Evolutionary conservation across 2,888 invertebrate species (phyloP).

Genomic region (Spodoptera exigua): DNA sequence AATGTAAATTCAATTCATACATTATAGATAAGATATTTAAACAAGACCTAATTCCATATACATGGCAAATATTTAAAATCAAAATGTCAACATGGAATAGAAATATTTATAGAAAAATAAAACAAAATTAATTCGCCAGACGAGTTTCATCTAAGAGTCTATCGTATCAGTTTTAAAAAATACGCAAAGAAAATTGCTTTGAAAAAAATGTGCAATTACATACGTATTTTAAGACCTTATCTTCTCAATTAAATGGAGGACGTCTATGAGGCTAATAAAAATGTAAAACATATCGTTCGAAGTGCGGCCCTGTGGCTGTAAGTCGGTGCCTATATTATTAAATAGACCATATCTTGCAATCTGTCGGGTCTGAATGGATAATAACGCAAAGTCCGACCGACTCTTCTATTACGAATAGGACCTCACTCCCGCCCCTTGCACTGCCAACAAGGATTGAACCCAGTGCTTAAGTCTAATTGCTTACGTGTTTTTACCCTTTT

Average conservation of each 20-base stretch:
- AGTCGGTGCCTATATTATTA: slow-evolving; percentile 75
- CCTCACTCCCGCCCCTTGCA: slow-evolving; percentile 71
- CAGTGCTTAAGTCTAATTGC: slow-evolving; percentile 79
- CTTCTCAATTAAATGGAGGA: slow-evolving; percentile 25
- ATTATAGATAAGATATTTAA: slow-evolving; percentile 28
- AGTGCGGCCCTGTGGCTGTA: slow-evolving; percentile 67
- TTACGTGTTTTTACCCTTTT: slow-evolving; percentile 73
- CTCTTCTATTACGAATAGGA: slow-evolving; percentile 75
- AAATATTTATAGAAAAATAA: slow-evolving; percentile 5
- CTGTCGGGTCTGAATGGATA: slow-evolving; percentile 80
- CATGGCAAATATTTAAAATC: slow-evolving; percentile 2
- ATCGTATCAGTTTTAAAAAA: slow-evolving; percentile 28
- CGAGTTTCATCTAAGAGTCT: slow-evolving; percentile 11
- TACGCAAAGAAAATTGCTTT: slow-evolving; percentile 19
- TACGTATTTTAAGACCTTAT: slow-evolving; percentile 32
- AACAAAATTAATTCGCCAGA: neutral
- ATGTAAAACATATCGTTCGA: slow-evolving; percentile 49
- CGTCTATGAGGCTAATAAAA: slow-evolving; percentile 28
- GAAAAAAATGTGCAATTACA: slow-evolving; percentile 20
- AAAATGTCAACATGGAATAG: slow-evolving; percentile 14
- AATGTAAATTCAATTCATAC: slow-evolving; percentile 14
- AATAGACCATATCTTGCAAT: slow-evolving; percentile 79
- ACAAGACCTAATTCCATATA: slow-evolving; percentile 30
- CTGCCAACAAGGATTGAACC: slow-evolving; percentile 76
- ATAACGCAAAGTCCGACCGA: slow-evolving; percentile 70